A percentile compares a stretch with the other conserved stretches of the same genome.
Conservation (phyloP, 2,113 vertebrate species). For the Entelurus aequoreus region DNA sequence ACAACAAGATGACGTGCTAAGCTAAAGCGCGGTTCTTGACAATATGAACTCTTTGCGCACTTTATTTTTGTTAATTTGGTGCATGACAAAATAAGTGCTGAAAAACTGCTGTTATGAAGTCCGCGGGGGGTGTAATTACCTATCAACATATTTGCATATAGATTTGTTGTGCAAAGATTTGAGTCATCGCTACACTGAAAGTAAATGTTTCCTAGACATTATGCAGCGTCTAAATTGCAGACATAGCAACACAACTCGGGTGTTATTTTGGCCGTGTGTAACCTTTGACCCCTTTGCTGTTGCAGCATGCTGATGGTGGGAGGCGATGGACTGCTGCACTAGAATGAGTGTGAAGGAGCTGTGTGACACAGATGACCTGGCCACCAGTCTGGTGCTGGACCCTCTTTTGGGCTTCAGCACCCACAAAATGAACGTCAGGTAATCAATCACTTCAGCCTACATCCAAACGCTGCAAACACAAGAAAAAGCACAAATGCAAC, state of each 20-base stretch:
- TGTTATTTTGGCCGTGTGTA: conserved; percentile 20
- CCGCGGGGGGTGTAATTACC: too few species aligned
- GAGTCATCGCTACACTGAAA: too few species aligned
- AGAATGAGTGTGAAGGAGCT: conserved; percentile 99
- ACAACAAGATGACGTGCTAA: conserved; percentile 21
- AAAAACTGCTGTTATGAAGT: too few species aligned
- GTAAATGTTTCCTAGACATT: neutral
- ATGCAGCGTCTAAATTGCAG: too few species aligned
- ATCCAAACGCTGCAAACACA: too few species aligned
- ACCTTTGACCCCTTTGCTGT: conserved; percentile 23
- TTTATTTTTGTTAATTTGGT: too few species aligned
- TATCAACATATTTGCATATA: too few species aligned
- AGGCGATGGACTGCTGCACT: conserved; percentile 74
- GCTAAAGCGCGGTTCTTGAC: neutral
- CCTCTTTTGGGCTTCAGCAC: conserved; percentile 97
- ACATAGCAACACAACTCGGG: conserved; percentile 7
- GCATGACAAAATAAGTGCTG: too few species aligned
- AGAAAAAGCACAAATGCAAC: too few species aligned
- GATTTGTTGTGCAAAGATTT: neutral
- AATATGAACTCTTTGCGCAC: too few species aligned
- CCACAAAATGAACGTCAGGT: conserved; percentile 99
- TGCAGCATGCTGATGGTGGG: conserved; percentile 79
- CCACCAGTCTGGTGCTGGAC: conserved; percentile 97
- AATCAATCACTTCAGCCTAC: neutral
- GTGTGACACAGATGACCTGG: conserved; percentile 97